Evolutionary conservation across 2,888 invertebrate species (phyloP).

Genomic region (Agonopterix heracliana): DNA sequence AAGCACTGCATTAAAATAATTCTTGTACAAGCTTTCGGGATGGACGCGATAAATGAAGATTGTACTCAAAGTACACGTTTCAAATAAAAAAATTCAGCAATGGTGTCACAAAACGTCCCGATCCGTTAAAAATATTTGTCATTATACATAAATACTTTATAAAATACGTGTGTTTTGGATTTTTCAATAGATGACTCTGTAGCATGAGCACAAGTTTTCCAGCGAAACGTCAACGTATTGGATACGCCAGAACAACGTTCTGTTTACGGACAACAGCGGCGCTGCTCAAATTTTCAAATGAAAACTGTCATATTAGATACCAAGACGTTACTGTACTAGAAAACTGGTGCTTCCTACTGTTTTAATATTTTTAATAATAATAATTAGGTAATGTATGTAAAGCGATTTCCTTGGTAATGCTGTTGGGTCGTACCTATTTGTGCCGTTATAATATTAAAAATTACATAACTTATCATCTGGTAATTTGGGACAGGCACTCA

Average conservation of each 20-base stretch:
- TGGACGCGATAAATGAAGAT: too few relatives aligned
- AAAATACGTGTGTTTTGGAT: conserved; percentile 43
- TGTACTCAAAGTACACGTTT: too few relatives aligned
- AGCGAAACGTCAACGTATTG: too few relatives aligned
- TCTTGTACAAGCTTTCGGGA: too few relatives aligned
- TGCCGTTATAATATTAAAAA: conserved; percentile 35
- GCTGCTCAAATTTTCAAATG: too few relatives aligned
- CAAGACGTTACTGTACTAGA: too few relatives aligned
- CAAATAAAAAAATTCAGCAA: conserved; percentile 18
- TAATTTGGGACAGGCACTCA: conserved; percentile 12
- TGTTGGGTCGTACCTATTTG: conserved; percentile 39
- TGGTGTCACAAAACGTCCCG: conserved; percentile 36
- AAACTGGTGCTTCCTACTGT: conserved; percentile 25
- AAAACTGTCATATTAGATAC: too few relatives aligned
- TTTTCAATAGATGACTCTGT: conserved; percentile 35
- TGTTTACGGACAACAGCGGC: too few relatives aligned
- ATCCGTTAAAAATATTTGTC: conserved; percentile 37
- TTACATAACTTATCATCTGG: conserved; percentile 42
- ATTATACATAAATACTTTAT: conserved; percentile 47
- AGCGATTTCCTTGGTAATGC: conserved; percentile 69
- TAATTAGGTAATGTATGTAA: conserved; percentile 38
- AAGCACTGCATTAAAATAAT: too few relatives aligned
- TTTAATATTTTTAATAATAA: conserved; percentile 33
- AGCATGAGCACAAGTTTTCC: too few relatives aligned
- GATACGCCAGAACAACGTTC: too few relatives aligned